Evolutionary conservation across 2,888 invertebrate species (phyloP).

Genomic region (Eupelmus urozonus): DNA sequence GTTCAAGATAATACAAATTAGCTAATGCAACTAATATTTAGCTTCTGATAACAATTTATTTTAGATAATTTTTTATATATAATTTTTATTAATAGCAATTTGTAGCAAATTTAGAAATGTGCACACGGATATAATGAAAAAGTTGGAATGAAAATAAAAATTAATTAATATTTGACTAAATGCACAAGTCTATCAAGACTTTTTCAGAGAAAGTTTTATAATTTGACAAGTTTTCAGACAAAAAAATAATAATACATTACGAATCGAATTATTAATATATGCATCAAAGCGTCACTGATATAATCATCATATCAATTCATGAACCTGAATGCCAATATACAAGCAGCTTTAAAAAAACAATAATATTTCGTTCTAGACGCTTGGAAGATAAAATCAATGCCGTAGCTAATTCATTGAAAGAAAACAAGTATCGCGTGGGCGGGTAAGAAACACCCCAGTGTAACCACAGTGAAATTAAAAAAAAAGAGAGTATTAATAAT

Average conservation of each 20-base stretch:
- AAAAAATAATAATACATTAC: slow-evolving; percentile 53
- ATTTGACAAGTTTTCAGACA: background rate
- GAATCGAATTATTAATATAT: slow-evolving; percentile 17
- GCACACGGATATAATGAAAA: background rate
- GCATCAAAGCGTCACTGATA: slow-evolving; percentile 51
- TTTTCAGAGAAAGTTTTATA: no score
- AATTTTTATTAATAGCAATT: background rate
- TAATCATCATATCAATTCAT: slow-evolving; percentile 24
- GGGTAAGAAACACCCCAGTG: slow-evolving; percentile 59
- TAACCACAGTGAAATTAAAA: slow-evolving; percentile 55
- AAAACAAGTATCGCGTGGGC: slow-evolving; percentile 61
- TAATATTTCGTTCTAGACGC: slow-evolving; percentile 60
- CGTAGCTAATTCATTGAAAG: slow-evolving; percentile 61
- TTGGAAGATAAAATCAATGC: slow-evolving; percentile 62
- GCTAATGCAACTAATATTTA: background rate
- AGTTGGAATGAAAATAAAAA: no score
- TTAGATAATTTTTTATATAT: background rate
- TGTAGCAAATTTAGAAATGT: background rate
- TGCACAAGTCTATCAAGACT: background rate
- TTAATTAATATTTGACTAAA: background rate
- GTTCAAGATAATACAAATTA: background rate
- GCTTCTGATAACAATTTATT: background rate
- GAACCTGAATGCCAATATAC: slow-evolving; percentile 12
- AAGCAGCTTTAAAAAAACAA: slow-evolving; percentile 43
- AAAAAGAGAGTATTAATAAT: slow-evolving; percentile 30